phyloP scores from a whole-genome alignment of 2,888 invertebrate species.

The Apodemia zela region DNA sequence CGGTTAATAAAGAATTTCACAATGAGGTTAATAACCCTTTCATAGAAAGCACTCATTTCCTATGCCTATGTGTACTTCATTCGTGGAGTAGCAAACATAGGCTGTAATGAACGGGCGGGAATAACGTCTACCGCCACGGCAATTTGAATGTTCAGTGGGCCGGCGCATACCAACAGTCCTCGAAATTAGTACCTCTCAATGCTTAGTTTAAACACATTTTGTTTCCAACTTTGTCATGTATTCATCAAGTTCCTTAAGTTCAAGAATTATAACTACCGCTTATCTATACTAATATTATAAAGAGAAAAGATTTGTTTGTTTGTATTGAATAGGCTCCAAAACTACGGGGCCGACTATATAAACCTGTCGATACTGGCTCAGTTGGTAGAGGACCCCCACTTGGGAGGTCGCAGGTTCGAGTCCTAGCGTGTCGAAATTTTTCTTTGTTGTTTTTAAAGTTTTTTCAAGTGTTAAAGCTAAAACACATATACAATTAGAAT shows the following conservation, averaged over 20 bases:
- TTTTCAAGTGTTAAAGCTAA: too few relatives aligned
- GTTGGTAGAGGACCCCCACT: too few relatives aligned
- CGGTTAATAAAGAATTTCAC: conserved; percentile 37
- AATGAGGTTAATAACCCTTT: conserved; percentile 45
- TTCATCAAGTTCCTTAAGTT: not conserved
- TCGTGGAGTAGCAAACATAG: conserved; percentile 59
- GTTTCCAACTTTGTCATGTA: not conserved
- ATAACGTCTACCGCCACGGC: conserved; percentile 56
- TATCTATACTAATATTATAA: too few relatives aligned
- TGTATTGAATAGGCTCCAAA: too few relatives aligned
- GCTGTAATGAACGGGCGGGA: conserved; percentile 57
- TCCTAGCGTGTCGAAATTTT: too few relatives aligned
- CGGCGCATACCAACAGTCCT: conserved; percentile 62
- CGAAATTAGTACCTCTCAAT: conserved; percentile 60
- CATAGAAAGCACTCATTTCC: conserved; percentile 62
- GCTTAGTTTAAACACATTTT: conserved; percentile 19
- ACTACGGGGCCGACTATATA: too few relatives aligned
- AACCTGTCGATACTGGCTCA: too few relatives aligned
- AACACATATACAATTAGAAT: too few relatives aligned
- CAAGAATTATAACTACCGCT: too few relatives aligned
- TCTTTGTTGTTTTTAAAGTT: too few relatives aligned
- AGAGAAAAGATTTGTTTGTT: too few relatives aligned
- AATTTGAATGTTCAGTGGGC: conserved; percentile 71
- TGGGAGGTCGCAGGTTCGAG: too few relatives aligned
- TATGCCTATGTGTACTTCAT: conserved; percentile 47